These are phyloP conservation scores for Drosophila siamana DNA, from an alignment of 2,888 invertebrate species.

Conservation along the genomic window DNA sequence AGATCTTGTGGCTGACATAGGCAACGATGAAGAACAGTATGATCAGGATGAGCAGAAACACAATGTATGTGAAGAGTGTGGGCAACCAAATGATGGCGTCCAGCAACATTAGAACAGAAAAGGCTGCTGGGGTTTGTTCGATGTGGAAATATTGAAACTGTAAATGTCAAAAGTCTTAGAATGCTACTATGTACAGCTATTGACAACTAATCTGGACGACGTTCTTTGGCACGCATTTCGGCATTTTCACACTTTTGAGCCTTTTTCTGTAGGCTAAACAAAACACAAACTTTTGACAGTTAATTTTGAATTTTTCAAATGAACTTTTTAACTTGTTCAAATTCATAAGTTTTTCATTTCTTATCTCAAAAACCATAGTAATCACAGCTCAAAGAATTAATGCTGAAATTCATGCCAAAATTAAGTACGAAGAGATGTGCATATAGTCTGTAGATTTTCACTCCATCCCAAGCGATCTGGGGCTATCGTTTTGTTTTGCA, in stretches of 20 bases:
- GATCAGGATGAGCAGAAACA: constrained; percentile 80
- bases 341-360: no score
- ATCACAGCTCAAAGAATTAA: no score
- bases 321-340: no score
- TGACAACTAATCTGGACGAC: no score
- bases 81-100: constrained; percentile 83
- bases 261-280: no score
- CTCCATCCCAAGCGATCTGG: background rate
- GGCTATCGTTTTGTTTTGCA: constrained; percentile 57
- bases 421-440: no score
- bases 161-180: background rate
- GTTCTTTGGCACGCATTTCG: no score
- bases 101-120: constrained; percentile 73
- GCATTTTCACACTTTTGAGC: no score
- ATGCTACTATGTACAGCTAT: background rate
- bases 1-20: constrained; percentile 84
- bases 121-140: constrained; percentile 30
- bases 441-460: background rate
- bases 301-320: no score
- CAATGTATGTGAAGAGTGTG: constrained; percentile 83
- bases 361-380: no score
- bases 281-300: no score
- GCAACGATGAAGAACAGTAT: constrained; percentile 83
- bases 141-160: background rate
- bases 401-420: no score